Base-by-base conservation (phyloP, 2,797 vertebrate genomes). In the Sebastes taczanowskii region DNA sequence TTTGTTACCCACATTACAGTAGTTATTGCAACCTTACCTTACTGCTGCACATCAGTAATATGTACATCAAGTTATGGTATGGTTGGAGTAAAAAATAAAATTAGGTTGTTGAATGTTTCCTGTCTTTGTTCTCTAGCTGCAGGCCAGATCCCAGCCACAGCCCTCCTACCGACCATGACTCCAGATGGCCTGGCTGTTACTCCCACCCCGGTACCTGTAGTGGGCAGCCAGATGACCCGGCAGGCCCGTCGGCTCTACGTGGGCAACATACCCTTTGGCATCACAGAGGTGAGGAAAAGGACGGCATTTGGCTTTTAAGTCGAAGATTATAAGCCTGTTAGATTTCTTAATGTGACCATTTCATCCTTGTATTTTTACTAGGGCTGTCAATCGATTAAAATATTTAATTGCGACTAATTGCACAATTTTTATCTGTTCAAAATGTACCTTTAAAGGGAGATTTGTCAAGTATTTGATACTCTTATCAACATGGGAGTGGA, bases 181-280 rank as follows among this genome's bases (percentile, higher is more conserved):
- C 97, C 97, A 2, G 97, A 98, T 25, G 97, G 97, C 38, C 91
- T 99, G 94, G 96, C 97, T 53, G 97, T 97, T 77, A 97, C 97
- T 52, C 97, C 97, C 35, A 98, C 97, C 25, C 97, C 97, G 1
- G 97, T 98, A 73, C 97, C 97, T 9, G 97, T 98, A 64, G 97
- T 98, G 73, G 98, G 98, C 70, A 98, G 97, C 90, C 98, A 99
- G 94, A 98, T 98, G 98, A 98, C 98, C 63, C 92, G 98, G 29
- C 98, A 98, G 91, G 98, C 97, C 64, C 96, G 97, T 1, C 94
- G 98, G 8, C 97, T 98, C 27, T 99, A 98, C 14, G 97, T 98
- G 79, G 97, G 98, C 86, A 99, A 99, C 89, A 99, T 98, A 92
- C 97, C 98, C 7, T 99, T 99, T 81, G 97, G 97, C 82, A 97